Evolutionary conservation across 2,113 vertebrate species (phyloP), one percentile per base, ranked within the genome.

Genomic region (Melanotaenia duboulayi): DNA sequence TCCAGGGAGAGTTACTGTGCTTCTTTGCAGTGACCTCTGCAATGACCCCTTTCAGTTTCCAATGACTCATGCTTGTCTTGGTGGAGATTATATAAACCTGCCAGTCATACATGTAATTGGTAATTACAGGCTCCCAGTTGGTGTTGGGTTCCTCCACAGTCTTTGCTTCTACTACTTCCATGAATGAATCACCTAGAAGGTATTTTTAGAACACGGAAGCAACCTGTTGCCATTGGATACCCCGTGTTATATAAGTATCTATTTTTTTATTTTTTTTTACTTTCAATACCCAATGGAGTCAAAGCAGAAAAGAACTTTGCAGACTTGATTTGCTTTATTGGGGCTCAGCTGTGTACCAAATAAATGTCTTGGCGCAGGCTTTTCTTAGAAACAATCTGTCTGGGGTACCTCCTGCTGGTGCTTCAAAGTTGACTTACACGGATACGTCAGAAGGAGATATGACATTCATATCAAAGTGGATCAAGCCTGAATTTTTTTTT

Each of bases 161-260:
- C 80, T 24, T 42, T 64, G 20, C 32, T 56, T 0, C 23, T 32
- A 59, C 52, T 28, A 61, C 13, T 62, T 32, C 64, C 22, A 74
- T 81, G 58, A 86, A 71, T 88, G 66, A 87, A 87, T 91, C 82
- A 79, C 70, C 69, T 0, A 11, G 4, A 52, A 52, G 40, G 7
- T 90, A 87, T 91, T 89, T 89, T 87, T 91, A 91, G 87, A 81
- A 32, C 42, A 7, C 16, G 40, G 72, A 56, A 83, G 50, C 50
- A 51, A 63, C 11, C 64, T 1, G 85, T 88, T 87, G 68, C 83
- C 85, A 89, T 62, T 76, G 87, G 87, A 82, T 80, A 89, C 82
- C 42, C 60, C 25, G 35, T 39, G 13, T 89, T 88, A 76, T 71
- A 37, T 49, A 85, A 88, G 49, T 22, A 10, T n/a, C 20, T 54